Evolutionary conservation across 2,888 invertebrate genomes (phyloP).

Genomic region (Adela reaumurella): DNA sequence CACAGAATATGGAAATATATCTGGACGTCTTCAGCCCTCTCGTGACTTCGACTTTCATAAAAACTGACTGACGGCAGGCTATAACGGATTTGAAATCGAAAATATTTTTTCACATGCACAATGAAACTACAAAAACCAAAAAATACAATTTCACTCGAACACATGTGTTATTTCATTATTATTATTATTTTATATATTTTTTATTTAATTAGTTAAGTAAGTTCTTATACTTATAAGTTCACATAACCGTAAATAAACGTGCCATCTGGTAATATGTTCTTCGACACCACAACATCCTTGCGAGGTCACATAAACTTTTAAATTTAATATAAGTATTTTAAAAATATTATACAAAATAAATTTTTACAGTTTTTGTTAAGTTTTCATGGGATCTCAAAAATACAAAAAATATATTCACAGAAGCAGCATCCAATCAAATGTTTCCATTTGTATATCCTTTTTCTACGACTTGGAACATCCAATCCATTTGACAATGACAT

Average conservation of each 20-base stretch:
- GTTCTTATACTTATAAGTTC: no score
- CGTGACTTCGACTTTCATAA: no score
- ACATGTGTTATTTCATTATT: conserved; percentile 20
- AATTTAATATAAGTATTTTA: neutral
- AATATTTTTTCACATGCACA: conserved; percentile 33
- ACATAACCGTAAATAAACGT: conserved; percentile 43
- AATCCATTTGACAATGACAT: no score
- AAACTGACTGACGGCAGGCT: neutral
- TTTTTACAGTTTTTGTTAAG: conserved; percentile 38
- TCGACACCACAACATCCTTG: neutral
- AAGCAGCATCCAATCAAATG: no score
- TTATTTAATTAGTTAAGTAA: neutral
- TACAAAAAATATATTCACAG: conserved; percentile 23
- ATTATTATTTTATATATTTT: conserved; percentile 10
- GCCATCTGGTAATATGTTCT: conserved; percentile 23
- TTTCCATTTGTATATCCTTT: no score
- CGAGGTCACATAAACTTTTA: neutral
- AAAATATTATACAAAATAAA: conserved; percentile 18
- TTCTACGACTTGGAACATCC: no score
- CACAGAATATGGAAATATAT: no score
- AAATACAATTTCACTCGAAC: conserved; percentile 18
- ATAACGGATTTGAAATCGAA: conserved; percentile 30
- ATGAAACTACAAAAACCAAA: conserved; percentile 25
- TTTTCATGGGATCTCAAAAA: conserved; percentile 54
- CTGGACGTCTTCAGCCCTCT: no score